Conservation (phyloP, 2,888 invertebrate species). For the Tenthredo mesomela region DNA sequence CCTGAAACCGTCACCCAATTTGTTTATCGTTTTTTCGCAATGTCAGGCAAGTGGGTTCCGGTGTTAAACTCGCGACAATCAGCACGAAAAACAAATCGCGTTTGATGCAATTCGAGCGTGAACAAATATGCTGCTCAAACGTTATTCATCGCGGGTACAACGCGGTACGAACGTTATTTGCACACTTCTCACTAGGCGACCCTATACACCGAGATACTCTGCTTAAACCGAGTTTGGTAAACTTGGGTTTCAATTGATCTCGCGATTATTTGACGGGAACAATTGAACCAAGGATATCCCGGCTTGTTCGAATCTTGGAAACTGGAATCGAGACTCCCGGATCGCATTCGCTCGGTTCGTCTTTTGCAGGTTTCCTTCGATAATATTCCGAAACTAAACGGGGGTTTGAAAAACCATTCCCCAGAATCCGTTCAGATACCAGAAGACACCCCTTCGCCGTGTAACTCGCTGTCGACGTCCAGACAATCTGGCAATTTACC, state of each 20-base stretch:
- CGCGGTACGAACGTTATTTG: not conserved
- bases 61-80: constrained; percentile 14
- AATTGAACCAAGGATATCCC: not conserved
- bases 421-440: not conserved
- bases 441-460: not conserved
- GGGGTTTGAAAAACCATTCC: not conserved
- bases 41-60: not conserved
- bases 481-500: not conserved
- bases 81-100: constrained; percentile 13
- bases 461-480: not conserved
- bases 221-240: constrained; percentile 19
- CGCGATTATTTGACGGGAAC: not conserved
- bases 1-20: not conserved
- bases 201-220: not conserved
- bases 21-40: not conserved
- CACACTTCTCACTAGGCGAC: not conserved
- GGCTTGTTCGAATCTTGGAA: too few species aligned
- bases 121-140: constrained; percentile 11
- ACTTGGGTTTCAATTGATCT: constrained; percentile 24
- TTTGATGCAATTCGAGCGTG: constrained; percentile 16
- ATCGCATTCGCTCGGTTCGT: not conserved
- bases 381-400: not conserved
- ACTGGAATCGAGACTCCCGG: too few species aligned
- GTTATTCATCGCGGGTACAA: constrained; percentile 6
- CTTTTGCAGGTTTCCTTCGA: not conserved